These are phyloP conservation scores for Thryonomys swinderianus DNA, from an alignment of 2,113 vertebrate species.

Conservation along the genomic window DNA sequence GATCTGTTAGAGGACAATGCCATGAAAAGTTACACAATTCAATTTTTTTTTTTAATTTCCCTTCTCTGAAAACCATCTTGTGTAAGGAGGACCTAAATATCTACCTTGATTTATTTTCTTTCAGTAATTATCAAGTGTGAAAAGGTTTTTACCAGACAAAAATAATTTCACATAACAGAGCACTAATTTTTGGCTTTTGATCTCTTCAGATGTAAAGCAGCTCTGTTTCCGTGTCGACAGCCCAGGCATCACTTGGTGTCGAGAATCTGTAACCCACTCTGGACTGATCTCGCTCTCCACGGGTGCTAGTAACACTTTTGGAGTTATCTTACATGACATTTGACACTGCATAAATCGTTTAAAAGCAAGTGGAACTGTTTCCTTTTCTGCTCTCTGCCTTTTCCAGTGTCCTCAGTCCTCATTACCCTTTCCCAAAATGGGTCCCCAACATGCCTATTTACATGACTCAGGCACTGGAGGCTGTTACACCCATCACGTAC, in stretches of 20 bases:
- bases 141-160: constrained; percentile 60
- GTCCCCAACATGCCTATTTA: constrained; percentile 86
- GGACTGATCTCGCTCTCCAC: constrained; percentile 57
- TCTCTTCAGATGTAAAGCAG: constrained; percentile 42
- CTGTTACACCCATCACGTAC: constrained; percentile 84
- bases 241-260: background rate
- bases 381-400: background rate
- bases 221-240: background rate
- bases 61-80: background rate
- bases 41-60: constrained; percentile 40
- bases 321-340: constrained; percentile 40
- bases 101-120: constrained; percentile 38
- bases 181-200: background rate
- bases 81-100: background rate
- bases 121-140: constrained; percentile 37
- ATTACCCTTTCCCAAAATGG: constrained; percentile 51
- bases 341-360: constrained; percentile 42
- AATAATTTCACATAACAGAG: constrained; percentile 44
- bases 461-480: constrained; percentile 84
- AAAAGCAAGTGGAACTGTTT: constrained; percentile 53
- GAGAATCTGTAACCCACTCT: constrained; percentile 15
- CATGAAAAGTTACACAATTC: constrained; percentile 56
- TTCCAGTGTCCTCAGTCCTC: constrained; percentile 33
- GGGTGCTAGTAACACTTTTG: constrained; percentile 49
- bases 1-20: constrained; percentile 28